phyloP scores from a whole-genome alignment of 2,888 invertebrate genomes.

The Cinara cedri region DNA sequence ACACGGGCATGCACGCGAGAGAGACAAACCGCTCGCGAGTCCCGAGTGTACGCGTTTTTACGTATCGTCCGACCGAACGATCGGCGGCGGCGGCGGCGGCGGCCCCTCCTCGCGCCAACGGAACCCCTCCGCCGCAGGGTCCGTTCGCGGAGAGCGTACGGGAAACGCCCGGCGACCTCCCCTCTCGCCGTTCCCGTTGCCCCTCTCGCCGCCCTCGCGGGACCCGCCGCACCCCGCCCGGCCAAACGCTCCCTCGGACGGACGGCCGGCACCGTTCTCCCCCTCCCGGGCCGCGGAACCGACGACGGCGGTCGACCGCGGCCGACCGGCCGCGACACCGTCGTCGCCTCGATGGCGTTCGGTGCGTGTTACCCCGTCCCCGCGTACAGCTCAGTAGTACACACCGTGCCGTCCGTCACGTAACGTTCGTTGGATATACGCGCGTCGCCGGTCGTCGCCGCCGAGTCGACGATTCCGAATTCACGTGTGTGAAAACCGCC shows the following conservation, averaged over 20 bases:
- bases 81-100: constrained; percentile 4
- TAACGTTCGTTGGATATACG: background rate
- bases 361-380: constrained; percentile 32
- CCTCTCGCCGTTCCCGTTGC: background rate
- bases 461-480: background rate
- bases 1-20: too few species aligned
- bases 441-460: background rate
- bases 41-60: background rate
- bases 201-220: background rate
- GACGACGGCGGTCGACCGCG: constrained; percentile 1
- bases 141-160: constrained; percentile 31
- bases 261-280: background rate
- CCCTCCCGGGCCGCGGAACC: background rate
- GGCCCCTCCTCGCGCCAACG: background rate
- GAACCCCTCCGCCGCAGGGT: background rate
- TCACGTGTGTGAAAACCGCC: constrained; percentile 26
- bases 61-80: constrained; percentile 4
- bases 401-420: background rate
- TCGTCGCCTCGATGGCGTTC: constrained; percentile 17
- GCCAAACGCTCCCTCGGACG: background rate
- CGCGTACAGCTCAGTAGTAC: constrained; percentile 11
- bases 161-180: constrained; percentile 52
- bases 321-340: constrained; percentile 9
- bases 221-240: background rate
- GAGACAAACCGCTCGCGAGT: too few species aligned